Percentiles rank a stretch among this genome's conserved stretches.
Conservation (phyloP, 2,797 vertebrate species). For the Tenualosa ilisha region DNA sequence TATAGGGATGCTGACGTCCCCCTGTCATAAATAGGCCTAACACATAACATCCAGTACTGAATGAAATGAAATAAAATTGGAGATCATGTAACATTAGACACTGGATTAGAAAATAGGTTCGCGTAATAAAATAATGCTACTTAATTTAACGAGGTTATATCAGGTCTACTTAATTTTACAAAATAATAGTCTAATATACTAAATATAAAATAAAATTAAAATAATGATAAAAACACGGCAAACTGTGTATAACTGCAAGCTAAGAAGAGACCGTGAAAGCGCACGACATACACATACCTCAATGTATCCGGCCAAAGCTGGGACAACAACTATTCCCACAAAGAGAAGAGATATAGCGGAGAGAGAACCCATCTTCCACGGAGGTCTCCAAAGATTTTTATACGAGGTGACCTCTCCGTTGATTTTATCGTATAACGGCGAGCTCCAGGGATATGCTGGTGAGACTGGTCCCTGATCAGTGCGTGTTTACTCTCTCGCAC, state of each 20-base stretch:
- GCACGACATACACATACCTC: constrained; percentile 76
- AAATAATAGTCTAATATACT: too few species aligned
- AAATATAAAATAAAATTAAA: too few species aligned
- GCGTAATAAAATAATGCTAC: background rate
- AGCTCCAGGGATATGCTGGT: constrained; percentile 43
- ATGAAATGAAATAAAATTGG: background rate
- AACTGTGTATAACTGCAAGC: background rate
- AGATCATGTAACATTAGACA: background rate
- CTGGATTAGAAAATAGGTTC: background rate
- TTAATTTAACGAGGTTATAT: background rate
- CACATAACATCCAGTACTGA: background rate
- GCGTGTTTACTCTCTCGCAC: constrained; percentile 9
- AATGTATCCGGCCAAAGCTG: constrained; percentile 84
- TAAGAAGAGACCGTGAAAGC: background rate
- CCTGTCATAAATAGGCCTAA: constrained; percentile 17
- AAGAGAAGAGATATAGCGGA: constrained; percentile 74
- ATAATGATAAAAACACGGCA: background rate
- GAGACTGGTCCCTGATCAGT: constrained; percentile 9
- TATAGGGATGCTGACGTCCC: constrained; percentile 19
- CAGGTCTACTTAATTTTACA: background rate
- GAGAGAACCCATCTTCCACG: constrained; percentile 70
- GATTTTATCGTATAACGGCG: constrained; percentile 30
- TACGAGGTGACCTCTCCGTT: constrained; percentile 57
- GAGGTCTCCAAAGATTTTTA: constrained; percentile 23
- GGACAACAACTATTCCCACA: constrained; percentile 76